These are phyloP conservation scores for Rhinogobius similis DNA, from an alignment of 2,113 vertebrate genomes.

Conservation along the genomic window DNA sequence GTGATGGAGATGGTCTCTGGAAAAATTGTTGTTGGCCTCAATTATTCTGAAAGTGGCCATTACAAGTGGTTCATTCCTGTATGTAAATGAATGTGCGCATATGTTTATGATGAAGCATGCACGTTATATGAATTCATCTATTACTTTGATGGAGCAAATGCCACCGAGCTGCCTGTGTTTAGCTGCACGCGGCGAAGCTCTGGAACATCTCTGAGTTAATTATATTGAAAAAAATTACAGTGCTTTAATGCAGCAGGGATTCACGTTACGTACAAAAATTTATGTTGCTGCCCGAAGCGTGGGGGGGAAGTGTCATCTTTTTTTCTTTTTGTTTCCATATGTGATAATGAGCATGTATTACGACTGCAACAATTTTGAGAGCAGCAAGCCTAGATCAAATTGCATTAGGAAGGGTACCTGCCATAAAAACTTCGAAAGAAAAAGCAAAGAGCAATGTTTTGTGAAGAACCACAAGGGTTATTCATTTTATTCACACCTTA, in stretches of 20 bases:
- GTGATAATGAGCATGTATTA: not conserved
- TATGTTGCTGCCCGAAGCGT: constrained; percentile 2
- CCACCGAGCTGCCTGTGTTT: constrained; percentile 19
- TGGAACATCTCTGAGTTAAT: constrained; percentile 35
- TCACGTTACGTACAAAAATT: not conserved
- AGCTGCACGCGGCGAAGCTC: constrained; percentile 13
- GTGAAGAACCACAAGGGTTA: not conserved
- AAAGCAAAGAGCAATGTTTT: too few relatives aligned
- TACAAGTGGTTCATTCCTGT: constrained; percentile 14
- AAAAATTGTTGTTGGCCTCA: constrained; percentile 11
- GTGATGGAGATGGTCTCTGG: constrained; percentile 18
- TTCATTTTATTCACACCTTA: too few relatives aligned
- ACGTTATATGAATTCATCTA: constrained; percentile 12
- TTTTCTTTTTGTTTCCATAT: not conserved
- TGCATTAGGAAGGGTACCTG: not conserved
- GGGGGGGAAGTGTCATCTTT: constrained; percentile 5
- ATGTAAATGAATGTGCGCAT: constrained; percentile 8
- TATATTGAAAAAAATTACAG: constrained; percentile 37
- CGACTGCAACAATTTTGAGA: not conserved
- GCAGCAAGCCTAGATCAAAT: not conserved
- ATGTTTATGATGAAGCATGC: constrained; percentile 23
- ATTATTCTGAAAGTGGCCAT: constrained; percentile 31
- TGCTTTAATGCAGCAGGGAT: constrained; percentile 22
- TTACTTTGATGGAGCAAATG: constrained; percentile 12
- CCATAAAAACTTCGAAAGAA: not conserved